Percentiles rank a stretch among this genome's conserved stretches.
phyloP scores from a whole-genome alignment of 2,113 vertebrate genomes.

The Rhodinocichla rosea region DNA sequence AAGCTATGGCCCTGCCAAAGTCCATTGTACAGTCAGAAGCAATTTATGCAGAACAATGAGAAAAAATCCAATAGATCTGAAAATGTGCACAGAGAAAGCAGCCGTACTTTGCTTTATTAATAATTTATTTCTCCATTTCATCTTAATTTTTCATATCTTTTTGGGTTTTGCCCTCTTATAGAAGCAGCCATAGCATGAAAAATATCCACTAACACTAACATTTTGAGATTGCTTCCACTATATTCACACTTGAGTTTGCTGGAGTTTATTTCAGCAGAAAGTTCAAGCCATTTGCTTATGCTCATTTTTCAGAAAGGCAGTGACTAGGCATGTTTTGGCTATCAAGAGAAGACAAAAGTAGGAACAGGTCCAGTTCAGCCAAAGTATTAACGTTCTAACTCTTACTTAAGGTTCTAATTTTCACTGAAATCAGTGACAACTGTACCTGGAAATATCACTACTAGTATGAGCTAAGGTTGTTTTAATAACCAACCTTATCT shows the following conservation, averaged over 20 bases:
- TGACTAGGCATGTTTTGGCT: not conserved
- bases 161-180: not conserved
- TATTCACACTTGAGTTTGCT: not conserved
- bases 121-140: slow-evolving; percentile 60
- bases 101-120: slow-evolving; percentile 45
- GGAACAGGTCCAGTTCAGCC: not conserved
- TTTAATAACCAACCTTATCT: not conserved
- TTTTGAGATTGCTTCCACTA: not conserved
- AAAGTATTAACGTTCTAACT: not conserved
- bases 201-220: not conserved
- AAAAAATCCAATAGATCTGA: slow-evolving; percentile 54
- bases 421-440: not conserved
- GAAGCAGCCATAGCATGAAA: slow-evolving; percentile 3
- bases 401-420: not conserved
- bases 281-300: not conserved
- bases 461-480: not conserved
- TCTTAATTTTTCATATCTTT: slow-evolving; percentile 51
- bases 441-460: not conserved
- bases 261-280: not conserved
- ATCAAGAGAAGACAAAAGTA: not conserved
- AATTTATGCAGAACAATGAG: slow-evolving; percentile 57
- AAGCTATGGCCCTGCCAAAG: slow-evolving; percentile 37
- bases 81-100: slow-evolving; percentile 37
- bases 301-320: not conserved
- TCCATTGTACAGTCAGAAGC: slow-evolving; percentile 48